Percentiles rank a stretch among this genome's conserved stretches.
Evolutionary conservation across 2,113 vertebrate genomes (phyloP).

Genomic region (Dinomys branickii): DNA sequence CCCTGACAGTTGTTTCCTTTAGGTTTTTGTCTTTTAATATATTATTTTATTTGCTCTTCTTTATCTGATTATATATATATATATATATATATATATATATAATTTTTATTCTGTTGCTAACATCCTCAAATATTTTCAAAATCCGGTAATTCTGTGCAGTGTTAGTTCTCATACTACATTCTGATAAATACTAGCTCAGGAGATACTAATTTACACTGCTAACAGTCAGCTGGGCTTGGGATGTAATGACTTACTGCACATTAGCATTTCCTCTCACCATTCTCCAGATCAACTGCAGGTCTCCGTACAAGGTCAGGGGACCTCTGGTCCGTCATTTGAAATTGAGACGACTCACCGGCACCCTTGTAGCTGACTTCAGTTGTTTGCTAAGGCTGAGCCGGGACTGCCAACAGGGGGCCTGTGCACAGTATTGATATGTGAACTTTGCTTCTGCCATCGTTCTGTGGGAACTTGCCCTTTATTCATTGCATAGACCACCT

Average conservation of each 20-base stretch:
- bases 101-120: background rate
- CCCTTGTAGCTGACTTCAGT: background rate
- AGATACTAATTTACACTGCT: background rate
- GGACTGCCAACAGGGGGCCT: no score
- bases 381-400: background rate
- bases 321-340: background rate
- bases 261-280: background rate
- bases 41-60: background rate
- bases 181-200: background rate
- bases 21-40: background rate
- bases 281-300: background rate
- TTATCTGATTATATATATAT: background rate
- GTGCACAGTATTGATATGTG: background rate
- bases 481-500: background rate
- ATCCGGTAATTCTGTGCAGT: background rate
- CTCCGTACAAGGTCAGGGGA: background rate
- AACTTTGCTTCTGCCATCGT: background rate
- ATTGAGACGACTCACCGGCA: background rate
- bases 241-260: background rate
- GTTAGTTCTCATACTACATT: background rate
- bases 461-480: background rate
- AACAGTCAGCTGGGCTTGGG: background rate
- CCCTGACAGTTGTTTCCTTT: background rate
- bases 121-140: background rate
- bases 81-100: background rate